Percentiles rank a stretch among this genome's conserved stretches.
Conservation (phyloP, 2,797 vertebrate genomes). For the Myotis pilosus region DNA sequence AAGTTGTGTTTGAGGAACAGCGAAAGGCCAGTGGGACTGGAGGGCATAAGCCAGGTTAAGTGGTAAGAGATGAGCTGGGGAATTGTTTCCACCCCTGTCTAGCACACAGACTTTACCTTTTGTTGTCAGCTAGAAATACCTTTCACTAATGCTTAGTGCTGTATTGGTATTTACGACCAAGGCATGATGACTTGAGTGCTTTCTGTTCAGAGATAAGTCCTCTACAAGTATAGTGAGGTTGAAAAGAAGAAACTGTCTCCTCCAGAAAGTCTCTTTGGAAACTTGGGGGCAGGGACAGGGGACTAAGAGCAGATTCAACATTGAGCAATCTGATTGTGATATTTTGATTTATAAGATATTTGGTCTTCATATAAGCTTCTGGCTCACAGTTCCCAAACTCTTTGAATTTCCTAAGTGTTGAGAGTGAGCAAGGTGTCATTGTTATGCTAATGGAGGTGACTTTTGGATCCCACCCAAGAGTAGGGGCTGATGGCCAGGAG, state of each 20-base stretch:
- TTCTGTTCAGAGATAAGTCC: neutral
- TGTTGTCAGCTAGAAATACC: neutral
- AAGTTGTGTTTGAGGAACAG: neutral
- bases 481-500: neutral
- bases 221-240: neutral
- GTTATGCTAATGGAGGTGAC: neutral
- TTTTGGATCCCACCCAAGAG: neutral
- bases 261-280: neutral
- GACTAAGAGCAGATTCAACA: neutral
- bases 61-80: neutral
- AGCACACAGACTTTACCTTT: neutral
- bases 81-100: neutral
- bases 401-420: neutral
- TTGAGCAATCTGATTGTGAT: neutral
- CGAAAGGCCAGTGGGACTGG: neutral
- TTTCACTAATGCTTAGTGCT: neutral
- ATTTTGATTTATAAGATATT: neutral
- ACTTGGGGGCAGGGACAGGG: neutral
- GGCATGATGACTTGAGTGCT: neutral
- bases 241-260: neutral
- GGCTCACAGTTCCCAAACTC: neutral
- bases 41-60: neutral
- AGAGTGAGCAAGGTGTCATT: neutral
- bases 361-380: neutral
- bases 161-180: neutral